Evolutionary conservation across 2,888 invertebrate species (phyloP).

Genomic region (Ornithoptera priamus): DNA sequence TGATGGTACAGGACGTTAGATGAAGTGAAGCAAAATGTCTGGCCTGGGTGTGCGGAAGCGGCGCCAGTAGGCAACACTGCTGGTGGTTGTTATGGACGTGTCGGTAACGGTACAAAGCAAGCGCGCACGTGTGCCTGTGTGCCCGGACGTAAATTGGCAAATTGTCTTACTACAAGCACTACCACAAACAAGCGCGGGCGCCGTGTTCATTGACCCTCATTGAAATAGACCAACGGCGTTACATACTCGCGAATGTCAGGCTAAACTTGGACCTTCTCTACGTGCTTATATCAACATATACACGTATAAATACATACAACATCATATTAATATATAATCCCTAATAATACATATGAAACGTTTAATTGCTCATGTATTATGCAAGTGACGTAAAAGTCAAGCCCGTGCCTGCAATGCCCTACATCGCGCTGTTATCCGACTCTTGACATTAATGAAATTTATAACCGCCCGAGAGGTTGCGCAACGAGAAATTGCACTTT

Average conservation of each 20-base stretch:
- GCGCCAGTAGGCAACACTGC: neutral
- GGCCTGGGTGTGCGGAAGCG: slow-evolving; percentile 1
- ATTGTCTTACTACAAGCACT: slow-evolving; percentile 48
- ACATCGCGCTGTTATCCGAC: slow-evolving; percentile 11
- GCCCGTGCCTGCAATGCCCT: neutral
- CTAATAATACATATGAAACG: no score
- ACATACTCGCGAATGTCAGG: slow-evolving; percentile 13
- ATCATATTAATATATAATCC: no score
- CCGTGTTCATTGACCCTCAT: slow-evolving; percentile 46
- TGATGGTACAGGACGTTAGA: neutral
- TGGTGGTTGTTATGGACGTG: slow-evolving; percentile 10
- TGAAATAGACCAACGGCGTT: slow-evolving; percentile 38
- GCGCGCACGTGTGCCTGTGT: slow-evolving; percentile 9
- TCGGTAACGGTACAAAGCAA: slow-evolving; percentile 16
- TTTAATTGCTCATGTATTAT: neutral
- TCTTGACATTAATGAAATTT: slow-evolving; percentile 13
- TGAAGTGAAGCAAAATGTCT: neutral
- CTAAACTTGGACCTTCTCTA: neutral
- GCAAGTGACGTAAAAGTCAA: neutral
- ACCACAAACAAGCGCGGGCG: slow-evolving; percentile 38
- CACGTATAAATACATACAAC: no score
- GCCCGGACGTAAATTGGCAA: slow-evolving; percentile 46
- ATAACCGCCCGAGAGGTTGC: neutral
- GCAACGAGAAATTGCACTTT: neutral
- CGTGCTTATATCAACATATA: no score